Conservation (phyloP, 2,888 invertebrate species). For the Diarsia brunnea region DNA sequence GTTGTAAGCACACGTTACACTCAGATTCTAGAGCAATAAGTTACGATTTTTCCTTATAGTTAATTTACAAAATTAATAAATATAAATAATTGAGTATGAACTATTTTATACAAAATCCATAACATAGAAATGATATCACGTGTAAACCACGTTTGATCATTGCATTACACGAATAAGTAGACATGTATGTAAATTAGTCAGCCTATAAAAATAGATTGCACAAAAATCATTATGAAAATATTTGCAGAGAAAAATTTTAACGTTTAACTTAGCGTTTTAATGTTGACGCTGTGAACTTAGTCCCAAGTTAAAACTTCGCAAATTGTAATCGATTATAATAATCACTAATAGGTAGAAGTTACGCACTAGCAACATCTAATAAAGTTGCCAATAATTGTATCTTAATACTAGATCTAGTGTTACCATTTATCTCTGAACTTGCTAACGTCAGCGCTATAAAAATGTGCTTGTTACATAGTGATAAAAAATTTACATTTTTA, state of each 20-base stretch:
- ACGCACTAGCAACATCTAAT: constrained; percentile 64
- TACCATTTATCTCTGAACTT: constrained; percentile 60
- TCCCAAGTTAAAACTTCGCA: constrained; percentile 55
- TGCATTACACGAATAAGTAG: constrained; percentile 71
- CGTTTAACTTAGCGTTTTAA: constrained; percentile 55
- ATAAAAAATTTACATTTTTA: constrained; percentile 70
- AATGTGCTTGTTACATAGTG: constrained; percentile 68
- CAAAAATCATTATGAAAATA: constrained; percentile 85
- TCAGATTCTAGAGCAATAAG: constrained; percentile 83
- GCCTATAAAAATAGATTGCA: constrained; percentile 90
- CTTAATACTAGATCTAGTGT: constrained; percentile 65
- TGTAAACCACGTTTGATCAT: constrained; percentile 73
- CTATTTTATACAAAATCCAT: constrained; percentile 89
- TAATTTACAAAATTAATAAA: constrained; percentile 88
- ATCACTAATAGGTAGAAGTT: constrained; percentile 62
- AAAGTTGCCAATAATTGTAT: constrained; percentile 58
- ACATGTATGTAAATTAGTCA: constrained; percentile 80
- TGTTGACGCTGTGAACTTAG: constrained; percentile 57
- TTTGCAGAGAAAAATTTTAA: constrained; percentile 77
- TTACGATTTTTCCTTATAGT: constrained; percentile 81
- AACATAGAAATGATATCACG: constrained; percentile 87
- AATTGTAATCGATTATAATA: constrained; percentile 56
- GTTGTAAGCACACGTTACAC: constrained; percentile 82
- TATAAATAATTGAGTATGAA: constrained; percentile 87
- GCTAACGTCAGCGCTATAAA: constrained; percentile 67